Base-by-base conservation (phyloP, 2,888 invertebrate species). In the Netelia virgata region DNA sequence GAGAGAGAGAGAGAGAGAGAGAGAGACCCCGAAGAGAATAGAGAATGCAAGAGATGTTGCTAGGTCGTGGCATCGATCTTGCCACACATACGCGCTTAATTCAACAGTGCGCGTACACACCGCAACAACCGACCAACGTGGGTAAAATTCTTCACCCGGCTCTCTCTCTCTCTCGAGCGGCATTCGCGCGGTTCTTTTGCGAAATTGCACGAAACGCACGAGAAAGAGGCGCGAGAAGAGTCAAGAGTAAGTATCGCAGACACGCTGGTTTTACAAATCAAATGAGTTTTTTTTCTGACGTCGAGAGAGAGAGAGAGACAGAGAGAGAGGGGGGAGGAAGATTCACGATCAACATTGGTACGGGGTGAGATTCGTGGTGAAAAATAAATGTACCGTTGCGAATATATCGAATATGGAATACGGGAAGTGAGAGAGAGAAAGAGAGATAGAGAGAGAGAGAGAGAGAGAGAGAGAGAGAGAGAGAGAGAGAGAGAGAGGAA, bases 51-150 rank as follows among this genome's bases (percentile, higher is more conserved):
- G 72, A 73, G 61, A 59, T 50, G 59, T 43, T 36, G 73, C 73
- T 81, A 73, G 81, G 81, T 69, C 81, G 77, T 77, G 80, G 80
- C 80, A 80, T 80, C 84, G 84, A 84, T 84, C 81, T 77, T 73
- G 63, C 73, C 64, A 64, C 72, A 63, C 77, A 57, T 16, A 18
- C 18, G 57, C 57, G 16, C 6, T n/a, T 16, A 57, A 8, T 16
- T 9, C 70, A 61, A 70, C 9, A 18, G 9, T 50, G 16, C 61
- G 36, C 50, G 63, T 43, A 47, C 47, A 61, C 14, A 23, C 18
- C 20, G 61, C 11, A 61, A 23, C 61, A 61, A 61, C 57, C 57
- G 9, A 57, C 57, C 16, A 20, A 20, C 57, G 57, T 20, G 57
- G 57, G 57, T 57, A 57, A 57, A 57, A 61, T 20, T 18, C 23